These are phyloP conservation scores for Synanthedon vespiformis DNA, from an alignment of 2,888 invertebrate species.

Conservation along the genomic window DNA sequence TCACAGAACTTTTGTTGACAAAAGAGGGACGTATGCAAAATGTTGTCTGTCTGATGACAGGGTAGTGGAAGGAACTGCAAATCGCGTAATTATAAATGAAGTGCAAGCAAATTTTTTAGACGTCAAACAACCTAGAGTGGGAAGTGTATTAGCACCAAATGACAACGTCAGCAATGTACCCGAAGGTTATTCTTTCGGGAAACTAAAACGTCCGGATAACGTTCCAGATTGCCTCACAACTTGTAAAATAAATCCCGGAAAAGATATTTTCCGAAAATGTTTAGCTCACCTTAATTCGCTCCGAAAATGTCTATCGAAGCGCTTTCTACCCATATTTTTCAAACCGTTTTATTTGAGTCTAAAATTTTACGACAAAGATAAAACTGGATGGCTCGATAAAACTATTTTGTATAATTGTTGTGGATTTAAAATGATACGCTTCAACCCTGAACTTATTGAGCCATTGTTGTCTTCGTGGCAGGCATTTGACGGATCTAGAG, in stretches of 20 bases:
- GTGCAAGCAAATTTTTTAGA: slow-evolving; percentile 51
- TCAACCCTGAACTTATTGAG: slow-evolving; percentile 59
- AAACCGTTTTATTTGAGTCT: slow-evolving; percentile 34
- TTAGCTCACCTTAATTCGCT: slow-evolving; percentile 53
- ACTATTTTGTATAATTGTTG: slow-evolving; percentile 51
- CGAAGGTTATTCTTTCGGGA: slow-evolving; percentile 58
- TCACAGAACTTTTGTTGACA: slow-evolving; percentile 44
- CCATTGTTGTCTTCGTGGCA: slow-evolving; percentile 53
- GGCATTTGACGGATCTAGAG: slow-evolving; percentile 49
- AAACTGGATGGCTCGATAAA: slow-evolving; percentile 55
- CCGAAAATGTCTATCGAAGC: slow-evolving; percentile 32
- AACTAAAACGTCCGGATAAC: slow-evolving; percentile 43
- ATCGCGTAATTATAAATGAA: slow-evolving; percentile 35
- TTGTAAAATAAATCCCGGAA: slow-evolving; percentile 38
- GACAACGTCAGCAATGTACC: slow-evolving; percentile 57
- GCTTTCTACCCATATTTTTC: slow-evolving; percentile 40
- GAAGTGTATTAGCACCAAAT: slow-evolving; percentile 54
- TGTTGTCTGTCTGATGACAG: slow-evolving; percentile 52
- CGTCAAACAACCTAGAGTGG: slow-evolving; percentile 36
- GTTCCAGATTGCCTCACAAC: slow-evolving; percentile 51
- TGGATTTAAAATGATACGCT: slow-evolving; percentile 43
- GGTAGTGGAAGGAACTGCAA: slow-evolving; percentile 35
- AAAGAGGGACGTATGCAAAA: slow-evolving; percentile 54
- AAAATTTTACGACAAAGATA: slow-evolving; percentile 42
- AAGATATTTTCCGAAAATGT: slow-evolving; percentile 50